Evolutionary conservation across 2,113 vertebrate genomes (phyloP).

Genomic region (Onychostruthus taczanowskii): DNA sequence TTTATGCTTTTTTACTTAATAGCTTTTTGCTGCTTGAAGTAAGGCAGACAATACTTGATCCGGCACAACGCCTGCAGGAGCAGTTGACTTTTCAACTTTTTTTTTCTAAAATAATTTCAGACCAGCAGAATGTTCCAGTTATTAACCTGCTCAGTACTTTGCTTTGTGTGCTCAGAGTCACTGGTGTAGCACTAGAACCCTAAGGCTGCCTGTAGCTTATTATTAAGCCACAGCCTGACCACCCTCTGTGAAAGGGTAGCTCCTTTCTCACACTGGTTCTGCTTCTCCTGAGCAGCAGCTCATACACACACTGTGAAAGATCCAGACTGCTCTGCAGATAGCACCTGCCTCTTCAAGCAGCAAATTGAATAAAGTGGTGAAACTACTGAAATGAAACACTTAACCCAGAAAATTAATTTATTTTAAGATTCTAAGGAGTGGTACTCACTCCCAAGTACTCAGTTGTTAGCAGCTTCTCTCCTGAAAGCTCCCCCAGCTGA

Average conservation of each 20-base stretch:
- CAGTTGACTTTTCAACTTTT: neutral
- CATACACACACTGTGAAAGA: neutral
- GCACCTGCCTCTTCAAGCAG: neutral
- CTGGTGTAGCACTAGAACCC: neutral
- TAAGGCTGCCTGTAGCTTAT: constrained; percentile 5
- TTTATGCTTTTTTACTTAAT: neutral
- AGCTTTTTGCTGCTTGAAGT: neutral
- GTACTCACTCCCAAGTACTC: constrained; percentile 92
- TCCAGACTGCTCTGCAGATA: neutral
- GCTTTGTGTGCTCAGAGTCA: neutral
- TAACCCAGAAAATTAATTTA: neutral
- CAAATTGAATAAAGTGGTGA: neutral
- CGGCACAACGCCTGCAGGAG: neutral
- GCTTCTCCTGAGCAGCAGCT: neutral
- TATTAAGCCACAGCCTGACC: neutral
- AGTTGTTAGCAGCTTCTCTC: constrained; percentile 91
- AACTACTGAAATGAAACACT: neutral
- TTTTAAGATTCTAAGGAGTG: neutral
- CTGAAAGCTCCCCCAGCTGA: constrained; percentile 86
- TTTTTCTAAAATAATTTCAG: neutral
- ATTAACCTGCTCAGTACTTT: constrained; percentile 1
- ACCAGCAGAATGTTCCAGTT: neutral
- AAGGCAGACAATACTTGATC: neutral
- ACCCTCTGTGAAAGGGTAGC: neutral
- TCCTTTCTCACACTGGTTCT: neutral